Evolutionary conservation across 2,888 invertebrate species (phyloP), one percentile per base, ranked within the genome.

Genomic region (Mesodorylaimus sp.): DNA sequence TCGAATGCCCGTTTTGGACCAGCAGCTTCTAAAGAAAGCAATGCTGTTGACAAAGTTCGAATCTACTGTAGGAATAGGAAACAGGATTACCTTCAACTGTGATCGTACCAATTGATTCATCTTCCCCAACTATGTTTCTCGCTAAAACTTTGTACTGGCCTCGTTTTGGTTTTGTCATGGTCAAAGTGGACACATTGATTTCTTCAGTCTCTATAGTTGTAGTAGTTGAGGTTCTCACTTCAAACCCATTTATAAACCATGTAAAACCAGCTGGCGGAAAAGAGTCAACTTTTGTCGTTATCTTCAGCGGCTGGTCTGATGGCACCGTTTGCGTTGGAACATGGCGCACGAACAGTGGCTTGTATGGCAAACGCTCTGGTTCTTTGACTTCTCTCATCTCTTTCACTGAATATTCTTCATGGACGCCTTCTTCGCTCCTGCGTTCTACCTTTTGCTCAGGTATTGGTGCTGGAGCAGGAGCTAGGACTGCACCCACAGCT

Each of bases 191-290:
- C 10, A n/a, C 27, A 27, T 45, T 45, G n/a, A n/a, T n/a, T 27
- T 26, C 29, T 23, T 29, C 24, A 23, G 23, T 27, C 3, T 29
- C 27, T 3, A 45, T 29, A 5, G 28, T 29, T 3, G 32, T 45
- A 10, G 19, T 45, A 7, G 13, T 19, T 3, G 13, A n/a, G 3
- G 28, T 3, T 29, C 21, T 27, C 28, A 60, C 46, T 57, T 70
- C 68, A 54, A 70, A 63, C 16, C 70, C 70, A 50, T 72, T 70
- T 23, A 70, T 65, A 54, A 64, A 67, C 72, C 72, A 72, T 19
- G 62, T 64, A 53, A 73, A 56, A 23, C 61, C 60, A 3, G 64
- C 61, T 27, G 60, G 56, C 26, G 64, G 64, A 26, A 57, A 51
- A 1, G 64, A 60, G 21, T 54, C 52, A 7, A 60, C 52, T 25